phyloP scores from a whole-genome alignment of 2,888 invertebrate genomes.

The Thumatha senex region DNA sequence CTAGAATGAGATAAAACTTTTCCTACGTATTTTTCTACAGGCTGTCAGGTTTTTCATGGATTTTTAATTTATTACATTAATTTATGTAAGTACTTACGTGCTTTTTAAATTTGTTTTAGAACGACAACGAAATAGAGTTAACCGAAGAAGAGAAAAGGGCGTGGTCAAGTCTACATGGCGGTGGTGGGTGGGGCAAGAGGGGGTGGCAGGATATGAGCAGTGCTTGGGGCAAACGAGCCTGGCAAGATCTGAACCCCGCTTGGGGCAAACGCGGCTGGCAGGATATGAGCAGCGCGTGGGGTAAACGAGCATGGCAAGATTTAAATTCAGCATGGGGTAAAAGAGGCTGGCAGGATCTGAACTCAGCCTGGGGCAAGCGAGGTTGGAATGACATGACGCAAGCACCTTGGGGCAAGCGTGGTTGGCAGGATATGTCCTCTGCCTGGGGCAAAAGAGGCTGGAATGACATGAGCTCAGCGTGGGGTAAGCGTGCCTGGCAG shows the following conservation, averaged over 20 bases:
- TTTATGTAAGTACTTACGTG: too few relatives aligned
- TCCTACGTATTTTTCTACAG: too few relatives aligned
- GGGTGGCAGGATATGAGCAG: constrained; percentile 83
- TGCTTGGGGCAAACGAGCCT: constrained; percentile 84
- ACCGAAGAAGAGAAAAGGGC: constrained; percentile 84
- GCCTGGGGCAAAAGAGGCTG: constrained; percentile 84
- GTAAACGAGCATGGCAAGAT: constrained; percentile 85
- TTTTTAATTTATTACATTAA: too few relatives aligned
- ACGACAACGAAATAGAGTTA: constrained; percentile 71
- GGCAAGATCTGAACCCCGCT: constrained; percentile 80
- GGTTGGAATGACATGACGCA: constrained; percentile 81
- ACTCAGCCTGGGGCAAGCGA: constrained; percentile 83
- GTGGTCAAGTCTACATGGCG: constrained; percentile 84
- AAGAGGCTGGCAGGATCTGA: constrained; percentile 83
- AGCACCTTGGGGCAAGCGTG: constrained; percentile 82
- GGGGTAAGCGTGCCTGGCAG: constrained; percentile 85
- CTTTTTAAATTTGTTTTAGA: constrained; percentile 58
- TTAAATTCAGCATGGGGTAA: constrained; percentile 84
- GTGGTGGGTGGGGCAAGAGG: constrained; percentile 84
- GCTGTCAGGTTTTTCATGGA: too few relatives aligned
- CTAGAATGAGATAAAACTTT: too few relatives aligned
- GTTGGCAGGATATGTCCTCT: constrained; percentile 80
- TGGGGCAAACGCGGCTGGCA: constrained; percentile 86
- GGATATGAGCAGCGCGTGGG: constrained; percentile 73
- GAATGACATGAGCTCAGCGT: constrained; percentile 78